Base-by-base conservation (phyloP, 2,888 invertebrate species). In the Biston betularia region DNA sequence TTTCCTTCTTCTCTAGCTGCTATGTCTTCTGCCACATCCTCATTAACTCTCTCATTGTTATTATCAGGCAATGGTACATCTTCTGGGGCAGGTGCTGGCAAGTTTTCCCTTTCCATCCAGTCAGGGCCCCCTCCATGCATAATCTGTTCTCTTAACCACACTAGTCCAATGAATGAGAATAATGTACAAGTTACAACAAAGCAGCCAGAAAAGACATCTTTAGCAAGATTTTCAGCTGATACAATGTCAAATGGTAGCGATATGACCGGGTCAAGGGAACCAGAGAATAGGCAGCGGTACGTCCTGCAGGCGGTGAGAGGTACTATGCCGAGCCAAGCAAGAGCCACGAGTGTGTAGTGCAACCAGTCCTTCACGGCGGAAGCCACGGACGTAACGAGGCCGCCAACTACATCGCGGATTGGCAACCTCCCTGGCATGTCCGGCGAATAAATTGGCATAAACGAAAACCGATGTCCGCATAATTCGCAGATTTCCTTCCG, bases 371-470 rank as follows among this genome's bases (percentile, higher is more conserved):
- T 97, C 0, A 99, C 97, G 0, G 99, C 99, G 50, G 98, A 97
- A 4, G 97, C 97, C 40, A 99, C 96, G 24, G 98, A 99, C 5
- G 97, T 96, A 61, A 98, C 94, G 56, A 99, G 91, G 2, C 99
- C 99, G 53, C 97, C 97, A 0, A 98, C 95, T 9, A 99, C 97
- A 89, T 99, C 99, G 74, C 96, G 96, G 40, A 99, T 94, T 0
- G 99, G 99, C 79, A 99, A 93, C 69, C 99, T 95, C 69, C 99
- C 96, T n/a, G 99, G 99, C 99, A 99, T 99, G 87, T 99, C 99
- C 38, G 99, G 98, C n/a, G 99, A 98, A 91, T 99, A 99, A 79
- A 99, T 99, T 38, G 99, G 99, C 83, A 98, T 98, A 85, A 99
- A 99, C 5, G 98, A 98, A 90, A 99, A 99, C 69, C 98, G 96